Evolutionary conservation across 2,797 vertebrate species (phyloP), one percentile per base, ranked within the genome.

Genomic region (Agapornis canus): DNA sequence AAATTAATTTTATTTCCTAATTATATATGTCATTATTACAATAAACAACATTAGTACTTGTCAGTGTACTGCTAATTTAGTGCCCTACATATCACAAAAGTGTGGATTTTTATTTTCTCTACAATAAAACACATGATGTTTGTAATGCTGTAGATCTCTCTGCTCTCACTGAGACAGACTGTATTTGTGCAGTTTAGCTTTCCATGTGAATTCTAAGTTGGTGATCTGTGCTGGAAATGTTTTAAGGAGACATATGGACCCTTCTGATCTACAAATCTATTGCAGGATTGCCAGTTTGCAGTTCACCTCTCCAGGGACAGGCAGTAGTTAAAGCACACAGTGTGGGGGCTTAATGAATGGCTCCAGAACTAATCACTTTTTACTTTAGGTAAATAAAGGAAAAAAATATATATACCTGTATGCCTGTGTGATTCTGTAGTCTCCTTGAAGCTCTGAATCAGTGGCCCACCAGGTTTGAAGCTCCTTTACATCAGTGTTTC

Each of bases 201-300:
- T 68, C 23, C 11, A 3, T 47, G 2, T 20, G 14, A 59, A 11
- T 73, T 88, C 11, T 18, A 22, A 66, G 69, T 80, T 80, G 56
- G 31, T 87, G 49, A 43, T 69, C 59, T 49, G 27, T 25, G 9
- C 39, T 70, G 48, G 49, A 66, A 85, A 49, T 54, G 4, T 73
- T 85, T 90, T 83, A 71, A 81, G 69, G 72, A 77, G 79, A 78
- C 25, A 9, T n/a, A 64, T 1, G 9, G 40, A 60, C 52, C 37
- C 88, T 83, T 70, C 88, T 73, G 69, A 60, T 70, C 16, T 82
- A 47, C 76, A 85, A 77, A 86, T 57, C 80, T 77, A 27, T 82
- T 63, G 31, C 40, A 43, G 31, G 51, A 15, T 64, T 70, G 40
- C 48, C 32, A 40, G 54, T 17, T 49, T 47, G 63, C 54, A 39